A percentile compares a stretch with the other conserved stretches of the same genome.
These are phyloP conservation scores for Drosophila santomea DNA, from an alignment of 1,140 invertebrate species.

Conservation along the genomic window DNA sequence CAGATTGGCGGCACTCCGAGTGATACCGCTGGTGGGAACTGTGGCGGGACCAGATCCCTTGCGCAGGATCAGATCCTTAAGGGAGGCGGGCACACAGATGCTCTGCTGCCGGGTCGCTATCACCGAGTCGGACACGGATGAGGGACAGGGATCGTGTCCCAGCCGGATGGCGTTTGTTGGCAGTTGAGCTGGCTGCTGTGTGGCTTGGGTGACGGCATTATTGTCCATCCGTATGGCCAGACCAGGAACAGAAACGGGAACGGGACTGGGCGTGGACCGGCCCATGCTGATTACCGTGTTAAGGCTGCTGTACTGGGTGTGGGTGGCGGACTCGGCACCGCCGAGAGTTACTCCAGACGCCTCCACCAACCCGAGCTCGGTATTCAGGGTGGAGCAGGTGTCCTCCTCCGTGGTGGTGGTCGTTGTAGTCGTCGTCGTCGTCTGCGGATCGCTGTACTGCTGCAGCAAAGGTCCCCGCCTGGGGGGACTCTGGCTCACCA, in stretches of 20 bases:
- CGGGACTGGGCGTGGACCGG: slow-evolving; percentile 66
- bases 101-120: slow-evolving; percentile 69
- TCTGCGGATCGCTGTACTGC: slow-evolving; percentile 82
- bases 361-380: slow-evolving; percentile 67
- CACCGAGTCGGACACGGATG: slow-evolving; percentile 77
- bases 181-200: slow-evolving; percentile 73
- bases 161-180: slow-evolving; percentile 68
- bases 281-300: slow-evolving; percentile 80
- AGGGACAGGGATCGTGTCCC: slow-evolving; percentile 75
- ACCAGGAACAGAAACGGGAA: slow-evolving; percentile 14
- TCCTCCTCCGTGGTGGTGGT: slow-evolving; percentile 79
- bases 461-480: slow-evolving; percentile 72
- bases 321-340: slow-evolving; percentile 65
- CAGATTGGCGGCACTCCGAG: slow-evolving; percentile 69
- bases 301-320: slow-evolving; percentile 77
- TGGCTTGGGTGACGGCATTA: slow-evolving; percentile 31
- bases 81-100: slow-evolving; percentile 76
- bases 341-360: slow-evolving; percentile 20
- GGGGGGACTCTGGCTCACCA: slow-evolving; percentile 66
- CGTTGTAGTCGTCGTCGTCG: slow-evolving; percentile 75
- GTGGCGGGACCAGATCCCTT: slow-evolving; percentile 31
- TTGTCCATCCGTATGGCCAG: slow-evolving; percentile 63
- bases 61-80: slow-evolving; percentile 77
- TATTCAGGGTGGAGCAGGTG: slow-evolving; percentile 79
- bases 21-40: slow-evolving; percentile 24